Evolutionary conservation across 2,888 invertebrate species (phyloP), one percentile per base, ranked within the genome.

Genomic region (Cantharis lateralis): DNA sequence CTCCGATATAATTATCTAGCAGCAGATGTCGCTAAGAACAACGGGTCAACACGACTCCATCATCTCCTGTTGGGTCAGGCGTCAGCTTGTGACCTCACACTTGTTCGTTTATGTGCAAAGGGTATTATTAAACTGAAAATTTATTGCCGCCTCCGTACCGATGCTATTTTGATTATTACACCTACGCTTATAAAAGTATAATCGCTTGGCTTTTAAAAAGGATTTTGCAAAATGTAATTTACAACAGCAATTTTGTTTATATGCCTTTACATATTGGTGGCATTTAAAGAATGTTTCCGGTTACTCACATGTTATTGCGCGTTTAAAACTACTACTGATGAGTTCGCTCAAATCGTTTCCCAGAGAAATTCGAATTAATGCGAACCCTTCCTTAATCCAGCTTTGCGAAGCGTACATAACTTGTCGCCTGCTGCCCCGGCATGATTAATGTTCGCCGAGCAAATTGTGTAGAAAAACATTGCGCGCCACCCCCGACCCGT

Each of bases 381-480:
- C 77, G 74, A 80, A 77, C 80, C 80, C 78, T 80, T 79, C 78
- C 77, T 79, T 79, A 76, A 79, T 78, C 78, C 79, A 75, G 75
- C 74, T 75, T 77, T 75, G 77, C 77, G 77, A 77, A 75, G 79
- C 79, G 79, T 77, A 77, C 79, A 79, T 77, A 77, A 79, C 77
- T 79, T 79, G 79, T 76, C 79, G 79, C 78, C 79, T 76, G 80
- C 75, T 80, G 79, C 78, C 80, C 78, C 72, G 79, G 78, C 78
- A 87, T 89, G 89, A 89, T 89, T 89, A 88, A 89, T 89, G 89
- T 88, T 87, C 79, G 86, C 87, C 87, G 87, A 88, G 88, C 88
- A 89, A 89, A 89, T 89, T 89, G 89, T 88, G 88, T 88, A 88
- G 89, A 89, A 89, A 89, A 89, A 89, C 88, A 89, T 88, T 79